Percentiles rank a stretch among this genome's conserved stretches.
These are phyloP conservation scores for Acrobasis repandana DNA, from an alignment of 2,888 invertebrate genomes.

Conservation along the genomic window DNA sequence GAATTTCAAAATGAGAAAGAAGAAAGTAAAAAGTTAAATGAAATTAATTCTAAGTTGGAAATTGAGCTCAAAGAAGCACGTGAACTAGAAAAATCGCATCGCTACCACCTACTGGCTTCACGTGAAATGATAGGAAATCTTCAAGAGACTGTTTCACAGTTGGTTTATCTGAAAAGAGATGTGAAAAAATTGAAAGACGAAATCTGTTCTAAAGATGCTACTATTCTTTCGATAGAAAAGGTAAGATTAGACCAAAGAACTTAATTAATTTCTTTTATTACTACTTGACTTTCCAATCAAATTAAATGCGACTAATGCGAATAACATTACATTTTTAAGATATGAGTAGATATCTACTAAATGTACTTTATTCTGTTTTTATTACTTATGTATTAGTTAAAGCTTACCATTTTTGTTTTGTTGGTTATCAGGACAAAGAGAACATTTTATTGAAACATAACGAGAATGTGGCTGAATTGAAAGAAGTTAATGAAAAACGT, in stretches of 20 bases:
- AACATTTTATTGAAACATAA: slow-evolving; percentile 50
- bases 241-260: slow-evolving; percentile 30
- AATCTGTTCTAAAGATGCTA: slow-evolving; percentile 50
- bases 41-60: slow-evolving; percentile 61
- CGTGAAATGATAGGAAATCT: slow-evolving; percentile 74
- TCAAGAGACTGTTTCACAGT: slow-evolving; percentile 72
- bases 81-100: slow-evolving; percentile 72
- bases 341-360: too few relatives aligned
- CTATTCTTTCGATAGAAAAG: slow-evolving; percentile 55
- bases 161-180: slow-evolving; percentile 70
- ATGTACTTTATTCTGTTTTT: too few relatives aligned
- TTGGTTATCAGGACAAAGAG: slow-evolving; percentile 61
- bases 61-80: slow-evolving; percentile 62
- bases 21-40: slow-evolving; percentile 59
- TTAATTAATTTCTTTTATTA: too few relatives aligned
- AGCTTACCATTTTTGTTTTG: not conserved
- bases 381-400: not conserved
- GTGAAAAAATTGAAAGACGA: slow-evolving; percentile 66
- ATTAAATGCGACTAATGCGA: too few relatives aligned
- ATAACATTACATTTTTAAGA: too few relatives aligned
- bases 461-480: slow-evolving; percentile 51
- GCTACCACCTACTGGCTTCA: slow-evolving; percentile 66
- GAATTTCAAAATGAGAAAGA: slow-evolving; percentile 60
- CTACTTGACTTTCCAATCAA: too few relatives aligned
- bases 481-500: slow-evolving; percentile 54